These are phyloP conservation scores for Galaxea fascicularis DNA, from an alignment of 92 coral and sea anemone genomes.

Conservation along the genomic window DNA sequence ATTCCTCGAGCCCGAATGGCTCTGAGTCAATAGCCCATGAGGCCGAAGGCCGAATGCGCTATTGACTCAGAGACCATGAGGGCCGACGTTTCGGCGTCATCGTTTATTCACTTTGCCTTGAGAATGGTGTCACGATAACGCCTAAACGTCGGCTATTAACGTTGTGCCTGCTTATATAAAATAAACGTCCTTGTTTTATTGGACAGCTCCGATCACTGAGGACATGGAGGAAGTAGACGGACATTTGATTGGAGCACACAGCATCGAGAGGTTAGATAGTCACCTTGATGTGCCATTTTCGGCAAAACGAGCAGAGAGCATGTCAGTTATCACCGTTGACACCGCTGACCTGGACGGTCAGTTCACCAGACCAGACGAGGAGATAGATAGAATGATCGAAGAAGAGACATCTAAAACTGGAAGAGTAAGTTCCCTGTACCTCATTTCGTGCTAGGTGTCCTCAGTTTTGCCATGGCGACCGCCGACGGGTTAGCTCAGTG, in stretches of 20 bases:
- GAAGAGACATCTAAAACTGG: constrained; percentile 89
- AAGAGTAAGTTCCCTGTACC: constrained; percentile 41
- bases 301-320: constrained; percentile 42
- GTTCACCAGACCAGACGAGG: constrained; percentile 54
- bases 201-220: constrained; percentile 5
- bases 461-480: not conserved
- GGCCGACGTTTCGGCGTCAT: too few species aligned
- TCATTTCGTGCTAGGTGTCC: not conserved
- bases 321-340: constrained; percentile 51
- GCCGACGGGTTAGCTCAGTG: too few species aligned
- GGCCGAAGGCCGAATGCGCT: too few species aligned
- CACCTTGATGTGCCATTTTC: constrained; percentile 2
- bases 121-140: too few species aligned
- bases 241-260: not conserved
- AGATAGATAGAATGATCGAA: constrained; percentile 71
- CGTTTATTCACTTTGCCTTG: too few species aligned
- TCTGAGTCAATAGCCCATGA: too few species aligned
- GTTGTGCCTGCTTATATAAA: not conserved
- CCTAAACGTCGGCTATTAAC: too few species aligned
- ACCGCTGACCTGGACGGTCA: constrained; percentile 53
- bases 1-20: too few species aligned
- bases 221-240: constrained; percentile 27
- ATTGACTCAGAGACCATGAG: too few species aligned
- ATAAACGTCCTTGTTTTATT: not conserved
- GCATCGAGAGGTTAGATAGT: constrained; percentile 30